These are phyloP conservation scores for Ecliptopera silaceata DNA, from an alignment of 2,888 invertebrate genomes.

Conservation along the genomic window DNA sequence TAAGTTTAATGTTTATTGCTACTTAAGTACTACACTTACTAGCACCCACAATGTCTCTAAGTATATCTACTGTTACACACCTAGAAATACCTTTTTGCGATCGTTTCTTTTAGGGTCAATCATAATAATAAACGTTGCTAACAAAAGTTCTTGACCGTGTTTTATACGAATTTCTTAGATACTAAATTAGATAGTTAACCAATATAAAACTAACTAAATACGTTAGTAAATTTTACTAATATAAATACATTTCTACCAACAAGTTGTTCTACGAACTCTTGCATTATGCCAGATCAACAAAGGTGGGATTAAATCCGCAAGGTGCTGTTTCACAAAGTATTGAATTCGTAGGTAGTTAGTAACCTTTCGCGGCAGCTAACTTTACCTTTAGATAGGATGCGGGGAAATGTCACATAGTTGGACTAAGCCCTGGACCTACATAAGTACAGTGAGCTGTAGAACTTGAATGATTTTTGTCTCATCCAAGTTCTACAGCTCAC, in stretches of 20 bases:
- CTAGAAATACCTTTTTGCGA: no score
- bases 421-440: conserved; percentile 73
- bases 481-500: no score
- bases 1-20: conserved; percentile 76
- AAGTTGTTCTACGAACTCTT: not conserved
- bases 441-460: conserved; percentile 50
- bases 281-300: conserved; percentile 26
- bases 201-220: no score
- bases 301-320: conserved; percentile 36
- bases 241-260: no score
- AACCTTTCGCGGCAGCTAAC: conserved; percentile 70
- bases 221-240: no score
- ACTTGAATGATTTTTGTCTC: no score
- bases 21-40: not conserved
- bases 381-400: conserved; percentile 77
- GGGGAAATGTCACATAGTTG: conserved; percentile 81
- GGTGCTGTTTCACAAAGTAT: conserved; percentile 52
- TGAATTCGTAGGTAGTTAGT: conserved; percentile 71
- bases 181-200: no score
- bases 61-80: no score
- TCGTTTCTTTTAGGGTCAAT: no score
- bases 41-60: no score
- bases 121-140: not conserved
- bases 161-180: no score
- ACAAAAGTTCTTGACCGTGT: no score